phyloP scores from a whole-genome alignment of 1,140 invertebrate species.

The Zaprionus lachaisei region DNA sequence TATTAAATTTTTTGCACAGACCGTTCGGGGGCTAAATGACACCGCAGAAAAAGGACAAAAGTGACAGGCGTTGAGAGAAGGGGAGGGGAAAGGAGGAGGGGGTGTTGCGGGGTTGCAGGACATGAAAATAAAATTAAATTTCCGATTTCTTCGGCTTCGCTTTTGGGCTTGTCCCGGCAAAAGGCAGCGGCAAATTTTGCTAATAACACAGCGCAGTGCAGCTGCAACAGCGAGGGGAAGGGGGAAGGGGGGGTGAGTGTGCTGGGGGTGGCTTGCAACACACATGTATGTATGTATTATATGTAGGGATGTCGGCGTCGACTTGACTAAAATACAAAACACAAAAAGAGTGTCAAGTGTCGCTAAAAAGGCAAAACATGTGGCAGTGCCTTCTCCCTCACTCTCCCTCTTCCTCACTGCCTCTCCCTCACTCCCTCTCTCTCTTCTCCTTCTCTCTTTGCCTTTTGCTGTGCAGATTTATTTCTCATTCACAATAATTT shows the following conservation, averaged over 20 bases:
- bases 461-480: slow-evolving; percentile 53
- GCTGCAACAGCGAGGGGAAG: slow-evolving; percentile 35
- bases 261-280: slow-evolving; percentile 9
- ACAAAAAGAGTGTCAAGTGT: slow-evolving; percentile 81
- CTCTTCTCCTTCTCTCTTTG: neutral
- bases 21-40: slow-evolving; percentile 72
- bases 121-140: slow-evolving; percentile 84
- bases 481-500: slow-evolving; percentile 68
- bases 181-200: slow-evolving; percentile 62
- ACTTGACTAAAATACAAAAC: slow-evolving; percentile 71
- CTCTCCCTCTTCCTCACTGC: neutral
- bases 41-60: slow-evolving; percentile 79
- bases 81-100: neutral
- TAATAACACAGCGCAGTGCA: slow-evolving; percentile 71
- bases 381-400: slow-evolving; percentile 2
- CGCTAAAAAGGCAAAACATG: slow-evolving; percentile 72
- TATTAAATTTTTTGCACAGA: slow-evolving; percentile 70
- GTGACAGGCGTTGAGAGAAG: slow-evolving; percentile 46
- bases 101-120: slow-evolving; percentile 35
- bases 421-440: neutral
- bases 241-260: neutral
- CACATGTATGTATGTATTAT: neutral
- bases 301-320: slow-evolving; percentile 48
- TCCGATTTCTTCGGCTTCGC: slow-evolving; percentile 57
- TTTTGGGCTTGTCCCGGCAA: slow-evolving; percentile 7